Conservation (phyloP, 92 coral and sea anemone species). For the Micromussa lordhowensis region DNA sequence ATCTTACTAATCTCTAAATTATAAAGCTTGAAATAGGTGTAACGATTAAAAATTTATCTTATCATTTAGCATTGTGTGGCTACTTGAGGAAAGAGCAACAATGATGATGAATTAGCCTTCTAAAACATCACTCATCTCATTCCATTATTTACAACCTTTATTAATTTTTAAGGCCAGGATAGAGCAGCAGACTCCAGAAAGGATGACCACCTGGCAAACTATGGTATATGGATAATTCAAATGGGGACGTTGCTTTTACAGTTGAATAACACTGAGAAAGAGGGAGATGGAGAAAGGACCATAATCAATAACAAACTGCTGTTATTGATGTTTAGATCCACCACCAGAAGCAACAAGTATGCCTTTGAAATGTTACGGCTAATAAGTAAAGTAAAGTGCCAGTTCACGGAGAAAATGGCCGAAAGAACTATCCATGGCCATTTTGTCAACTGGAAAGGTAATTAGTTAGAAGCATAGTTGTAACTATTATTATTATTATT, state of each 20-base stretch:
- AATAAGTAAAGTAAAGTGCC: slow-evolving; percentile 58
- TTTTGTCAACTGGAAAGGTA: slow-evolving; percentile 67
- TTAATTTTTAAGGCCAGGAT: slow-evolving; percentile 7
- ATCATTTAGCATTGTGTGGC: too few species aligned
- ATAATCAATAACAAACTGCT: slow-evolving; percentile 54
- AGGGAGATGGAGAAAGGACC: slow-evolving; percentile 64
- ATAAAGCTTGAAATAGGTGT: too few species aligned
- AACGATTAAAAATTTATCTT: too few species aligned
- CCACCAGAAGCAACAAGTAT: slow-evolving; percentile 53
- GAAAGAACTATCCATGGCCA: slow-evolving; percentile 54
- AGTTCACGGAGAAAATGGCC: slow-evolving; percentile 55
- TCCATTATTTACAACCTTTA: neutral
- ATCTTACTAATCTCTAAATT: too few species aligned
- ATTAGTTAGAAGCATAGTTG: neutral
- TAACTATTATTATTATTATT: too few species aligned
- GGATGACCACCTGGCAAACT: slow-evolving; percentile 54
- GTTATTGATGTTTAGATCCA: slow-evolving; percentile 50
- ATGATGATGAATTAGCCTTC: too few species aligned
- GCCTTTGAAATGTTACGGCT: slow-evolving; percentile 63
- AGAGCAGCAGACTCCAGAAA: neutral
- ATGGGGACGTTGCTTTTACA: slow-evolving; percentile 55
- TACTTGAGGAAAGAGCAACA: too few species aligned
- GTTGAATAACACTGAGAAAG: slow-evolving; percentile 64
- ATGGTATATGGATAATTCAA: slow-evolving; percentile 58
- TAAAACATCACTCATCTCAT: too few species aligned